Conservation (phyloP, 2,888 invertebrate species). For the Zhuqinia jingwanae region DNA sequence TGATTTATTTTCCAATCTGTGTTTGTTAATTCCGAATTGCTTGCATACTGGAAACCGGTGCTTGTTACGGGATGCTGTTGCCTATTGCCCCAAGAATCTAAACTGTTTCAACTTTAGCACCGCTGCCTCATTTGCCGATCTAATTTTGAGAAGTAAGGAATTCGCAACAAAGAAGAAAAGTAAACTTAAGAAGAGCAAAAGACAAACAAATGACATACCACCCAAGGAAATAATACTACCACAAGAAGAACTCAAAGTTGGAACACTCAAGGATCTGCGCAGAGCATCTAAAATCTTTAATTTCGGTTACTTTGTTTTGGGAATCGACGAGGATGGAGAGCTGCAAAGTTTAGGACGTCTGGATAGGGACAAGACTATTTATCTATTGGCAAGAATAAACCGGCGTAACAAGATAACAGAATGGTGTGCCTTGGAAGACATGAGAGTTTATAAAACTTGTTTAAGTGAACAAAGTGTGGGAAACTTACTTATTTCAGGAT, state of each 20-base stretch:
- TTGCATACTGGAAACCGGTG: not conserved
- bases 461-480: no score
- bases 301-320: slow-evolving; percentile 30
- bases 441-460: not conserved
- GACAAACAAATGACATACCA: no score
- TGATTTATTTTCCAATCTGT: slow-evolving; percentile 39
- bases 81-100: not conserved
- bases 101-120: not conserved
- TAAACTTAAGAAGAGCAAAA: no score
- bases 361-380: not conserved
- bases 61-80: not conserved
- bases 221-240: no score
- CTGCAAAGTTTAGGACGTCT: not conserved
- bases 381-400: slow-evolving; percentile 28
- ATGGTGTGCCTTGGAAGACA: slow-evolving; percentile 47
- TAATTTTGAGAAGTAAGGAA: not conserved
- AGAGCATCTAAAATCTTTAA: slow-evolving; percentile 23
- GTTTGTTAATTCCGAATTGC: slow-evolving; percentile 12
- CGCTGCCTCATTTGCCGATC: not conserved
- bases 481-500: no score
- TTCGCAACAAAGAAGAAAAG: not conserved
- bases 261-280: slow-evolving; percentile 39
- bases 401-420: not conserved
- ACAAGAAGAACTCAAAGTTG: not conserved
- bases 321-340: slow-evolving; percentile 25